Evolutionary conservation across 2,797 vertebrate genomes (phyloP), one percentile per base, ranked within the genome.

Genomic region (Falco columbarius): DNA sequence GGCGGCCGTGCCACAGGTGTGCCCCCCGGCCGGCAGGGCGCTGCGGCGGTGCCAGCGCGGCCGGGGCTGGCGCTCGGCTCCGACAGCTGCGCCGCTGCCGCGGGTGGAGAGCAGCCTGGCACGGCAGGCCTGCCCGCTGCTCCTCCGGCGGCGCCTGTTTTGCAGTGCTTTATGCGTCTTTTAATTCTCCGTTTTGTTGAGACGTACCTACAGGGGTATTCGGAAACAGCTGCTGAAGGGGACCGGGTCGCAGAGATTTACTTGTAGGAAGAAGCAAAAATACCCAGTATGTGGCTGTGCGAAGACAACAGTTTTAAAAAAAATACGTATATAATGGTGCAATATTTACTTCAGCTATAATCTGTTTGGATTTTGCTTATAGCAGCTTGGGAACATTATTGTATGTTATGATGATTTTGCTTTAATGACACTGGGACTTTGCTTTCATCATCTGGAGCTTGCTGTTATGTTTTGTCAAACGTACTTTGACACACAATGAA

Each of bases 401-500:
- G 17, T 56, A 1, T 0, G 4, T 44, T 44, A 13, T 6, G 19
- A 22, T 14, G 66, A 5, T 82, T 82, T 89, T 0, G 0, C 44
- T 30, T 46, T 80, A 67, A 75, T 81, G 74, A 76, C 8, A 12
- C 80, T 11, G 29, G 56, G 80, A 49, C 51, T 92, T 81, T 89
- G 86, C 79, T 92, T 67, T 80, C 81, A 15, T 94, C 84, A 74
- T 16, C 59, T 54, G 85, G 89, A 90, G 63, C 62, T 70, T 1
- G 32, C 71, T 23, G 85, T 81, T 92, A 3, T 5, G 24, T 68
- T 71, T 73, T 86, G 54, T 74, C 75, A 59, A 26, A 82, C 68
- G 89, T 91, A 62, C 75, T 89, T 80, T 76, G 95, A 59, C 81
- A 63, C 49, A 5, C 68, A 56, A 40, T 95, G 91, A 93, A 81